These are phyloP conservation scores for Medauroidea extradentata DNA, from an alignment of 1,140 invertebrate genomes.

Conservation along the genomic window DNA sequence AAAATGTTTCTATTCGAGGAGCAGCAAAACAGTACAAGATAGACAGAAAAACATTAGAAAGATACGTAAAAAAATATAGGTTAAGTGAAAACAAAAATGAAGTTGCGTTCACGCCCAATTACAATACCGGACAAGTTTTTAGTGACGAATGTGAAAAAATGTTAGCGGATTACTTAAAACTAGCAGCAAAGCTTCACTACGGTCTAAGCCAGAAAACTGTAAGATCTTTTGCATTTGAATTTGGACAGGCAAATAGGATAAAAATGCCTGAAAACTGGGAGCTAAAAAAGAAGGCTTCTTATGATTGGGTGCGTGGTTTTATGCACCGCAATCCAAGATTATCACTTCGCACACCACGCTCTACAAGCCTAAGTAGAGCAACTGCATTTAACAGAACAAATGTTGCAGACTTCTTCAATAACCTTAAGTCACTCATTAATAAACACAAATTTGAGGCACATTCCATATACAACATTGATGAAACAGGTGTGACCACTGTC, in stretches of 20 bases:
- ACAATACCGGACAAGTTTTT: too few relatives aligned
- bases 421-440: neutral
- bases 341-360: slow-evolving; percentile 1
- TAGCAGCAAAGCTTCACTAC: too few relatives aligned
- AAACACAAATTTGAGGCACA: slow-evolving; percentile 1
- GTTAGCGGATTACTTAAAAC: too few relatives aligned
- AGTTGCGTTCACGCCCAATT: too few relatives aligned
- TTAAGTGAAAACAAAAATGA: too few relatives aligned
- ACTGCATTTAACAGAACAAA: slow-evolving; percentile 12
- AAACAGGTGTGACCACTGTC: slow-evolving; percentile 45
- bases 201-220: too few relatives aligned
- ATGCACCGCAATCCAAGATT: slow-evolving; percentile 31
- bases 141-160: too few relatives aligned
- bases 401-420: slow-evolving; percentile 2
- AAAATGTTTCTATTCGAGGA: too few relatives aligned
- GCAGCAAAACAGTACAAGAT: too few relatives aligned
- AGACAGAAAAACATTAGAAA: too few relatives aligned
- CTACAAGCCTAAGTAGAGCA: slow-evolving; percentile 9
- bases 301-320: slow-evolving; percentile 39
- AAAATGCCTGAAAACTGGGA: slow-evolving; percentile 32
- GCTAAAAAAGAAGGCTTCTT: slow-evolving; percentile 30
- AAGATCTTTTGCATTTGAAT: slow-evolving; percentile 28
- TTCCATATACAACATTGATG: slow-evolving; percentile 30
- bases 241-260: slow-evolving; percentile 12
- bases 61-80: too few relatives aligned